Evolutionary conservation across 2,888 invertebrate genomes (phyloP).

Genomic region (Plagiodera versicolora): DNA sequence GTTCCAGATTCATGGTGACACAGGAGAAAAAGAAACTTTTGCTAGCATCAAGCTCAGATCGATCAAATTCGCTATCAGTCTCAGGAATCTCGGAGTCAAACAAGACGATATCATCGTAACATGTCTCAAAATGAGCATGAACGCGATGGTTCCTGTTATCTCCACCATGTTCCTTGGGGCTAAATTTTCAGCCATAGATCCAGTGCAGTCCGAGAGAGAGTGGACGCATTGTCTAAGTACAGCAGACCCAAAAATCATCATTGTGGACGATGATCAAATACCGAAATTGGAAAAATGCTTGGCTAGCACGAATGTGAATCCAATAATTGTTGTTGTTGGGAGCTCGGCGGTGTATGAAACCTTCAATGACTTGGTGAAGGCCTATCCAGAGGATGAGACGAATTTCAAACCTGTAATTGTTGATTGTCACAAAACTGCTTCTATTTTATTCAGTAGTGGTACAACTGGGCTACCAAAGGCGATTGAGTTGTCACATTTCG

Average conservation of each 20-base stretch:
- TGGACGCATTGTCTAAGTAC: slow-evolving; percentile 35
- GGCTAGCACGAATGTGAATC: slow-evolving; percentile 23
- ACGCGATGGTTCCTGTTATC: slow-evolving; percentile 55
- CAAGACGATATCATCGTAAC: slow-evolving; percentile 55
- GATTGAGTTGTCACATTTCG: slow-evolving; percentile 37
- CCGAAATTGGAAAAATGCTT: slow-evolving; percentile 31
- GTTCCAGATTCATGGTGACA: slow-evolving; percentile 25
- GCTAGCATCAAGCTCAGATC: slow-evolving; percentile 42
- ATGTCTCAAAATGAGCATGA: slow-evolving; percentile 56
- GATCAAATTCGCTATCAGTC: slow-evolving; percentile 53
- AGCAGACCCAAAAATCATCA: slow-evolving; percentile 39
- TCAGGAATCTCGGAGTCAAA: slow-evolving; percentile 51
- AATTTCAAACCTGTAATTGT: slow-evolving; percentile 33
- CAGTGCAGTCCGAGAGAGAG: slow-evolving; percentile 35
- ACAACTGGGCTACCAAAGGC: slow-evolving; percentile 46
- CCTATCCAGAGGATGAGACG: slow-evolving; percentile 22
- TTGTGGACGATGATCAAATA: slow-evolving; percentile 32
- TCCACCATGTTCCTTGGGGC: slow-evolving; percentile 56
- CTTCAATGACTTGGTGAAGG: slow-evolving; percentile 17
- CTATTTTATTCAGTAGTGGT: slow-evolving; percentile 48
- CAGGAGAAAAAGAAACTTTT: slow-evolving; percentile 23
- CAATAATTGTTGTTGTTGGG: slow-evolving; percentile 37
- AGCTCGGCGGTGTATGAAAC: slow-evolving; percentile 28
- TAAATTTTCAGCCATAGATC: slow-evolving; percentile 42
- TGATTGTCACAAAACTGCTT: slow-evolving; percentile 34